Evolutionary conservation across 23 tunicate genomes (phyloP), one percentile per base, ranked within the genome.

Genomic region (Corella eumyota): DNA sequence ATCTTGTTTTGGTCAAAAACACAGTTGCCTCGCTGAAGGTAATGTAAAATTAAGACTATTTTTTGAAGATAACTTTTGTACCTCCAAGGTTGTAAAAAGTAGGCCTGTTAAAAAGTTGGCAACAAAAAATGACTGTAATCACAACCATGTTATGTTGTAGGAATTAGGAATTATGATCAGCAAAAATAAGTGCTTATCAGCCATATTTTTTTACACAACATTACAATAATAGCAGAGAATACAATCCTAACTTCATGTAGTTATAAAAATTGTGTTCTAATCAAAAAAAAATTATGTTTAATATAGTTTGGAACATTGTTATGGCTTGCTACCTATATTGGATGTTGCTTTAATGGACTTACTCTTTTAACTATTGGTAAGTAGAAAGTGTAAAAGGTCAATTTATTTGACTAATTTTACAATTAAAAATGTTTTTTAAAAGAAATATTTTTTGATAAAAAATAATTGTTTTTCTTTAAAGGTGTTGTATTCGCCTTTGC

Each of bases 271-370:
- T n/a, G n/a, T n/a, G n/a, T n/a, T n/a, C n/a, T n/a, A n/a, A n/a
- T n/a, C n/a, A n/a, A n/a, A n/a, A n/a, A n/a, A n/a, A n/a, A n/a
- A n/a, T n/a, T n/a, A n/a, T n/a, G n/a, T n/a, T 15, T 9, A 40
- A 68, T 61, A 7, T 73, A 88, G 96, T 69, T 88, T 68, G 81
- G 77, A 11, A 63, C 79, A 0, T 53, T 73, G 68, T 57, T 75
- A 68, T 88, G 96, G 96, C 36, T 73, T 0, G 62, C 79, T 25
- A 75, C 83, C 2, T 88, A 78, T 75, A 54, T 88, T 38, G 96
- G 96, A 66, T 44, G 50, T 35, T 72, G 76, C 32, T 78, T 88
- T 61, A 79, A 88, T 58, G 81, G 81, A 1, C 72, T 88, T 34
- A 88, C 96, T 27, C 51, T 88, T 19, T 73, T 88, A 21, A 88